Evolutionary conservation across 2,797 vertebrate genomes (phyloP), one percentile per base, ranked within the genome.

Genomic region (Rhincodon typus): DNA sequence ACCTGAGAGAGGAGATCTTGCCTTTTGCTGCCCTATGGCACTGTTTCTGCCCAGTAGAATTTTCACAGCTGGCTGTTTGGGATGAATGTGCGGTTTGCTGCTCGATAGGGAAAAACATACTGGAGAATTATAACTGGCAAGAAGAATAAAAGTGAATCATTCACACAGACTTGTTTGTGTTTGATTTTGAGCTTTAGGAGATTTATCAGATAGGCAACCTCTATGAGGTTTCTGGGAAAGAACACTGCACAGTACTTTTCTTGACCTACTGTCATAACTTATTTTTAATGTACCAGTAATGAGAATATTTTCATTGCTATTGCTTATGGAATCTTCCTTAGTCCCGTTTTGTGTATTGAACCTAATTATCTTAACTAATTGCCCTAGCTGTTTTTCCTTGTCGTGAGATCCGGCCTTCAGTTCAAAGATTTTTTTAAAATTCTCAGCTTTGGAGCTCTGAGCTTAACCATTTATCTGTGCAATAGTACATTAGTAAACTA

Each of bases 61-160:
- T 72, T 42, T 67, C 38, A 62, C 34, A 42, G 7, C 23, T 27
- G 67, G 21, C 66, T 27, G 67, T 30, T 69, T 74, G 19, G 2
- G 72, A 74, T 94, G 30, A 74, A 74, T 53, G 69, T 74, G 19
- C 23, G 27, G 21, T 21, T 10, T 74, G 57, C 5, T 72, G 46
- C 57, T 69, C 23, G 62, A 38, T 57, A 13, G 57, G 57, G 57
- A 13, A 94, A 70, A 69, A 46, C 34, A 23, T 42, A 67, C 25
- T 21, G n/a, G 21, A 27, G n/a, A 93, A 93, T 69, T 93, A 25
- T 93, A 67, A 42, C 42, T 93, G 90, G n/a, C 62, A 93, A 42
- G 90, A 7, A 93, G 42, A 67, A 38, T 93, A n/a, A 53, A 86
- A 90, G 23, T 93, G 34, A 69, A n/a, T 93, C n/a, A 93, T 93